Evolutionary conservation across 1,140 invertebrate species (phyloP).

Genomic region (Sitodiplosis mosellana): DNA sequence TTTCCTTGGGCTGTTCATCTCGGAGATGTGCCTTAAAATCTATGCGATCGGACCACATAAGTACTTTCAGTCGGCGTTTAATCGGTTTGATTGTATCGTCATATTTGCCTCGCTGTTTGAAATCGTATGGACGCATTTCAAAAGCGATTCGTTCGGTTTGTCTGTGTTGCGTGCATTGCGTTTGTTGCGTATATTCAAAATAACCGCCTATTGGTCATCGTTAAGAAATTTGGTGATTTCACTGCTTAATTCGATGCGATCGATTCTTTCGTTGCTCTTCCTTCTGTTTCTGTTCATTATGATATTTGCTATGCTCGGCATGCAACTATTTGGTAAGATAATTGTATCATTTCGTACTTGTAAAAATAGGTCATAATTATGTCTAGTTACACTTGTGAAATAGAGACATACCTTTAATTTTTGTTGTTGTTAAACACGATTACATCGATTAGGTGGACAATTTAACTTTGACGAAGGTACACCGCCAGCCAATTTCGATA

Average conservation of each 20-base stretch:
- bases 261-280: constrained; percentile 98
- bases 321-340: constrained; percentile 85
- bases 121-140: constrained; percentile 93
- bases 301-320: constrained; percentile 98
- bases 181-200: constrained; percentile 97
- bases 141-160: constrained; percentile 95
- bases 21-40: constrained; percentile 99
- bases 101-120: constrained; percentile 98
- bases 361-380: too few species aligned
- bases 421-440: too few species aligned
- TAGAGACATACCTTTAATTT: too few species aligned
- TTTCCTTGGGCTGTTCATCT: constrained; percentile 96
- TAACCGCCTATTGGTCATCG: constrained; percentile 96
- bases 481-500: constrained; percentile 97
- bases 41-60: constrained; percentile 93
- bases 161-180: constrained; percentile 95
- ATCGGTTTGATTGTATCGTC: constrained; percentile 95
- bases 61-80: constrained; percentile 98
- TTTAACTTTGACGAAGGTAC: constrained; percentile 93
- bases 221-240: constrained; percentile 97
- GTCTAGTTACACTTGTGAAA: too few species aligned
- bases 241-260: constrained; percentile 97
- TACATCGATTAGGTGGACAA: constrained; percentile 71
- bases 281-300: constrained; percentile 99
- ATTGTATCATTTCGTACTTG: too few species aligned